Conservation (phyloP, 1,140 invertebrate genomes). For the Leptinotarsa undecemlineata region DNA sequence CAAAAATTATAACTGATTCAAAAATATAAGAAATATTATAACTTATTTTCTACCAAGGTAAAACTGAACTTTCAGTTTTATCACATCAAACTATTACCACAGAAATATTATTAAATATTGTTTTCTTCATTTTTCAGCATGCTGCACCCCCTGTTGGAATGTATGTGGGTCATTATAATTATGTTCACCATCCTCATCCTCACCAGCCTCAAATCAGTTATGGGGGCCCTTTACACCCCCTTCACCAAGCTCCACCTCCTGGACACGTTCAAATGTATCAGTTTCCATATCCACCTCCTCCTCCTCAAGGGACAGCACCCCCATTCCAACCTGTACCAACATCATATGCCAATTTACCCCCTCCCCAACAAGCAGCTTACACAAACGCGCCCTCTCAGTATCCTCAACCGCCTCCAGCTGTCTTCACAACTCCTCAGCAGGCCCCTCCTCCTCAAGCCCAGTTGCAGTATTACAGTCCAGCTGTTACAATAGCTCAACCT, state of each 20-base stretch:
- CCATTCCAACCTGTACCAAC: slow-evolving; percentile 40
- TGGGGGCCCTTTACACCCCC: slow-evolving; percentile 61
- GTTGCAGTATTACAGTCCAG: slow-evolving; percentile 52
- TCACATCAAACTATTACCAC: too few species aligned
- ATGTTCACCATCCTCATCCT: slow-evolving; percentile 58
- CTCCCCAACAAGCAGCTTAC: slow-evolving; percentile 36
- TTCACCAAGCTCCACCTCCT: slow-evolving; percentile 61
- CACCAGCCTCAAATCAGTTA: slow-evolving; percentile 59
- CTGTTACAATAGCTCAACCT: slow-evolving; percentile 48
- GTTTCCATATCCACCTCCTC: slow-evolving; percentile 53
- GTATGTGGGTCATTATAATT: slow-evolving; percentile 64
- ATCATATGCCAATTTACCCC: slow-evolving; percentile 46
- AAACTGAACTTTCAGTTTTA: too few species aligned
- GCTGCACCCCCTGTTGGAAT: slow-evolving; percentile 57
- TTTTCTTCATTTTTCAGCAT: slow-evolving; percentile 46
- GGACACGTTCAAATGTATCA: slow-evolving; percentile 62
- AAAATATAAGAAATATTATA: too few species aligned
- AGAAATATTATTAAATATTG: too few species aligned
- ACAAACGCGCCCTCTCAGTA: slow-evolving; percentile 34
- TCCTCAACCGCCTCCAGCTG: slow-evolving; percentile 34
- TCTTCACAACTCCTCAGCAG: slow-evolving; percentile 39
- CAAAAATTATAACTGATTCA: too few species aligned
- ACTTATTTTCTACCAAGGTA: too few species aligned
- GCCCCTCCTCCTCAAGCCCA: slow-evolving; percentile 38
- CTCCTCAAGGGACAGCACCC: slow-evolving; percentile 36